Evolutionary conservation across 1,140 invertebrate species (phyloP), one percentile per base, ranked within the genome.

Genomic region (Halesus radiatus): DNA sequence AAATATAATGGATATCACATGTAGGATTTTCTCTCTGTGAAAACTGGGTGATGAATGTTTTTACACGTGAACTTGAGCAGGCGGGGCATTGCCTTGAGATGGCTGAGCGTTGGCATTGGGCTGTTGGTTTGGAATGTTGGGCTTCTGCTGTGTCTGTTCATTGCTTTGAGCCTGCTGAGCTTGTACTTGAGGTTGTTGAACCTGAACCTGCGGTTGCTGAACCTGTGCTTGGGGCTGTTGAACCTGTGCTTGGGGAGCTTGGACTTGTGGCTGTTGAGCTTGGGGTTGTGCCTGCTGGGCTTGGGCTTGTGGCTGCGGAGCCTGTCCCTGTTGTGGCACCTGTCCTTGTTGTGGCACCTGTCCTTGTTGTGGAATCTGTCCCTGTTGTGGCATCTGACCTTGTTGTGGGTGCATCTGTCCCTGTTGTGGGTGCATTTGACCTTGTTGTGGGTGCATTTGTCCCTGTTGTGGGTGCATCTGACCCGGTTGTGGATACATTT

Each of bases 221-320:
- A 83, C 83, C 72, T 84, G 83, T 20, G 80, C 84, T 83, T 88
- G 88, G 53, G 84, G 82, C 16, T 81, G 83, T 72, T 86, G 87
- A 22, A 85, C 60, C 64, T 77, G 79, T 32, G 83, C 85, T 74
- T 77, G 79, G 52, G 83, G 85, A 16, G 18, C 23, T 62, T 76
- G 73, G 13, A 16, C 16, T 45, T 76, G 73, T 22, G 53, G 16
- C 81, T 82, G 74, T 6, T 18, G 18, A 16, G 53, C 58, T 64
- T 76, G 45, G n/a, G 7, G n/a, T 76, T 76, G 79, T 32, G 16
- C 23, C n/a, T 72, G 66, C 13, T 86, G 84, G n/a, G 78, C 81
- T 64, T 85, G 83, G 54, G 58, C 83, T 16, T 80, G 84, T 37
- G 62, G 79, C 22, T 75, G 74, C 7, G 60, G 26, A 6, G 26